Evolutionary conservation across 2,113 vertebrate species (phyloP).

Genomic region (Phyllostomus discolor): DNA sequence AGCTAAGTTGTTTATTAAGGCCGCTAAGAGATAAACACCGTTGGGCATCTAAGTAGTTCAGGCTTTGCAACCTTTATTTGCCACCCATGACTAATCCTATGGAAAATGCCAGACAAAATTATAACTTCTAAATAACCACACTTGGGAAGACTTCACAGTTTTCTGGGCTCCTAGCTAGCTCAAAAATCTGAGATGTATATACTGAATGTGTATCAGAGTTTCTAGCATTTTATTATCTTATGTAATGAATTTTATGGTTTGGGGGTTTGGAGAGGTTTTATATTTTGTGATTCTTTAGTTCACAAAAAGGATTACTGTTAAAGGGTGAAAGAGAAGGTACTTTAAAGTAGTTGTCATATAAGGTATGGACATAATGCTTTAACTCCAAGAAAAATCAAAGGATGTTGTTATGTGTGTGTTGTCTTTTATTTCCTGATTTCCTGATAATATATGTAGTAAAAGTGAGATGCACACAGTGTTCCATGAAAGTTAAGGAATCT

Average conservation of each 20-base stretch:
- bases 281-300: slow-evolving; percentile 19
- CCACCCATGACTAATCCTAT: neutral
- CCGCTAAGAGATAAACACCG: neutral
- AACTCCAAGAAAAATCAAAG: neutral
- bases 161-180: neutral
- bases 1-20: neutral
- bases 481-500: neutral
- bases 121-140: slow-evolving; percentile 30
- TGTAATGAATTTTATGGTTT: neutral
- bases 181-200: neutral
- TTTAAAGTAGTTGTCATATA: neutral
- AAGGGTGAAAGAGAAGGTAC: neutral
- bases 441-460: neutral
- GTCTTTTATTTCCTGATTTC: neutral
- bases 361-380: neutral
- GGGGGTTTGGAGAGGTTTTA: neutral
- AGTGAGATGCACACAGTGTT: neutral
- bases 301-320: neutral
- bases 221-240: neutral
- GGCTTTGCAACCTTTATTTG: neutral
- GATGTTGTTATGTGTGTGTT: neutral
- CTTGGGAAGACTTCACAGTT: neutral
- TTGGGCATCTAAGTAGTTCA: neutral
- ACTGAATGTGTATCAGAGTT: neutral
- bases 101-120: slow-evolving; percentile 12